Percentiles rank a stretch among this genome's conserved stretches.
Evolutionary conservation across 2,888 invertebrate genomes (phyloP).

Genomic region (Phortica magna): DNA sequence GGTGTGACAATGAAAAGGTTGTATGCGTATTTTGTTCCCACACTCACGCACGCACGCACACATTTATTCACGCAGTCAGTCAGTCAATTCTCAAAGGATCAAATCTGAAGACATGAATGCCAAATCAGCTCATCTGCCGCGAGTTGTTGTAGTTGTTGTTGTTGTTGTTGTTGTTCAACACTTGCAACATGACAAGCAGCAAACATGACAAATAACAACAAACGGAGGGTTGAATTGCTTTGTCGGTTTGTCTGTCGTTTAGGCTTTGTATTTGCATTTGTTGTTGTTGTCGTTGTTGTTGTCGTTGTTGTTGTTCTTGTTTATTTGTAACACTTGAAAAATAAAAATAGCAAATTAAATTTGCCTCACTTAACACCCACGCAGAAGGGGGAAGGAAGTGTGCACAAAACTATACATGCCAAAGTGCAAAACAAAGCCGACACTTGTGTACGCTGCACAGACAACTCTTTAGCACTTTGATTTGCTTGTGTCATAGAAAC

Average conservation of each 20-base stretch:
- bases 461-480: no score
- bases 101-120: constrained; percentile 47
- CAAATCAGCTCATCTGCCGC: constrained; percentile 36
- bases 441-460: no score
- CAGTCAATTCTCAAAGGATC: constrained; percentile 73
- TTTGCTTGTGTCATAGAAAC: no score
- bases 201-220: neutral
- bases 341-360: constrained; percentile 75
- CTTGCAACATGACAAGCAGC: neutral
- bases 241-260: constrained; percentile 62
- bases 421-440: no score
- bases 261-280: constrained; percentile 70
- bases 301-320: constrained; percentile 53
- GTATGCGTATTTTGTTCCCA: constrained; percentile 27
- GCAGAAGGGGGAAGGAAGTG: neutral
- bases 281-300: constrained; percentile 27
- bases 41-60: constrained; percentile 22
- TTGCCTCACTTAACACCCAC: constrained; percentile 70
- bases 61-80: constrained; percentile 51
- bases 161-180: constrained; percentile 2
- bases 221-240: constrained; percentile 28
- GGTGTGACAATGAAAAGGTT: no score
- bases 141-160: neutral
- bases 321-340: constrained; percentile 61
- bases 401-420: no score